phyloP scores from a whole-genome alignment of 2,888 invertebrate species.

The Mimumesa dahlbomi region DNA sequence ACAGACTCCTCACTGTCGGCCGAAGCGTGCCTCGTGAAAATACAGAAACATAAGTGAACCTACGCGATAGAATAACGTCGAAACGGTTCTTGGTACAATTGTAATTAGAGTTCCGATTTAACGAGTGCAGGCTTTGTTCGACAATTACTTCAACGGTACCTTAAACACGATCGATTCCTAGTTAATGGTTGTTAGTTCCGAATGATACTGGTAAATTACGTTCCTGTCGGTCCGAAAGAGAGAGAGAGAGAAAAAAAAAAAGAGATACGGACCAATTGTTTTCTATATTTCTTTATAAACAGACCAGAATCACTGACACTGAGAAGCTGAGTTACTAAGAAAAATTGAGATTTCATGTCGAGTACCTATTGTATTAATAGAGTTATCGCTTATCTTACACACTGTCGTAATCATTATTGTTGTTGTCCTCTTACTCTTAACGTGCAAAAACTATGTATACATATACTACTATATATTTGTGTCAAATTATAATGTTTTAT shows the following conservation, averaged over 20 bases:
- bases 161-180: slow-evolving; percentile 59
- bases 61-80: background rate
- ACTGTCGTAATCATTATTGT: slow-evolving; percentile 63
- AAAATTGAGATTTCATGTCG: slow-evolving; percentile 26
- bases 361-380: slow-evolving; percentile 52
- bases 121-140: slow-evolving; percentile 4
- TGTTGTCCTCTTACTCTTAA: slow-evolving; percentile 69
- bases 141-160: slow-evolving; percentile 51
- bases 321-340: slow-evolving; percentile 14
- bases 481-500: slow-evolving; percentile 61
- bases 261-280: slow-evolving; percentile 39
- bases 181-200: slow-evolving; percentile 63
- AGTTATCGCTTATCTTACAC: slow-evolving; percentile 61
- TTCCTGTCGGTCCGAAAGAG: slow-evolving; percentile 47
- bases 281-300: slow-evolving; percentile 51
- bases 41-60: background rate
- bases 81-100: background rate
- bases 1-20: slow-evolving; percentile 10
- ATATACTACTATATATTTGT: slow-evolving; percentile 64
- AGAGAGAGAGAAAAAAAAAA: background rate
- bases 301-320: slow-evolving; percentile 30
- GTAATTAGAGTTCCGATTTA: background rate
- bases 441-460: slow-evolving; percentile 53
- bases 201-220: slow-evolving; percentile 57
- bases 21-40: background rate